A percentile compares a stretch with the other conserved stretches of the same genome.
These are phyloP conservation scores for Dermatemys mawii DNA, from an alignment of 2,113 vertebrate species.

Conservation along the genomic window DNA sequence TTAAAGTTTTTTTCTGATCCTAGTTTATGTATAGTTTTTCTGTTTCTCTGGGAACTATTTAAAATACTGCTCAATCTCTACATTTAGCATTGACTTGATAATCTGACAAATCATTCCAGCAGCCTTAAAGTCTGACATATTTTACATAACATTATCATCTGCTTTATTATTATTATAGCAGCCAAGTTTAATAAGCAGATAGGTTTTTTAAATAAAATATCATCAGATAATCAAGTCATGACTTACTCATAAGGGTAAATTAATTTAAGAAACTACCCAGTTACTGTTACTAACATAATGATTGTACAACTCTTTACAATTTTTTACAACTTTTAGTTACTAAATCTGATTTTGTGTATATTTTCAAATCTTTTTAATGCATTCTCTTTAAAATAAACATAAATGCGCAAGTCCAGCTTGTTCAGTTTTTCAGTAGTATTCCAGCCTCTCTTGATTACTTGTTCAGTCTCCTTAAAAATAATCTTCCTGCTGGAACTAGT, in stretches of 20 bases:
- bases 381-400: conserved; percentile 87
- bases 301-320: conserved; percentile 86
- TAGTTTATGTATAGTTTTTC: conserved; percentile 68
- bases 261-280: conserved; percentile 86
- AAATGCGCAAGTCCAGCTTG: conserved; percentile 95
- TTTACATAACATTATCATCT: conserved; percentile 83
- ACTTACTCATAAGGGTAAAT: conserved; percentile 83
- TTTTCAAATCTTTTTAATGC: conserved; percentile 80
- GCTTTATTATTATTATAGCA: conserved; percentile 86
- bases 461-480: conserved; percentile 78
- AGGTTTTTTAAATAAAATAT: conserved; percentile 85
- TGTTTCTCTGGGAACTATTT: conserved; percentile 72
- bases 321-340: conserved; percentile 88
- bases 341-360: conserved; percentile 84
- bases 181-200: conserved; percentile 87
- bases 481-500: conserved; percentile 85
- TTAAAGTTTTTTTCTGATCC: conserved; percentile 71
- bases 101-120: conserved; percentile 83
- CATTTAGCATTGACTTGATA: conserved; percentile 75
- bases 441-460: conserved; percentile 81
- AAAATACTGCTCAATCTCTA: conserved; percentile 78
- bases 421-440: conserved; percentile 91
- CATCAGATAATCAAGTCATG: conserved; percentile 87
- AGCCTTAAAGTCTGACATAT: conserved; percentile 82
- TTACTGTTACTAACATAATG: conserved; percentile 83